phyloP scores from a whole-genome alignment of 1,140 invertebrate species.

The Drosophila subpulchrella region DNA sequence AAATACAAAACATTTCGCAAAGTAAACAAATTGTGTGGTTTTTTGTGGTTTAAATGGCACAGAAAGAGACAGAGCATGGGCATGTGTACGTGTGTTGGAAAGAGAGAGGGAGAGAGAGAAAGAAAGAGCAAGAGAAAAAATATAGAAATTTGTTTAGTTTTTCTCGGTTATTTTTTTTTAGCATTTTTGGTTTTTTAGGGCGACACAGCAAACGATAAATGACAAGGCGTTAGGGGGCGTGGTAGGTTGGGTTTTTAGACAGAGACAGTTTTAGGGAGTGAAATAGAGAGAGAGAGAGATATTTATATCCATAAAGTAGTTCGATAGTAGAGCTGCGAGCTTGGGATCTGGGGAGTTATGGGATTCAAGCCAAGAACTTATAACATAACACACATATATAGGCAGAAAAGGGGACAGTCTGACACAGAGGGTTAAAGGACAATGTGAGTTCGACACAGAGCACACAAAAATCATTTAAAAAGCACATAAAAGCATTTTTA shows the following conservation, averaged over 20 bases:
- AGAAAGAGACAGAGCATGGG: slow-evolving; percentile 23
- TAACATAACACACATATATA: slow-evolving; percentile 4
- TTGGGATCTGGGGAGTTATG: slow-evolving; percentile 12
- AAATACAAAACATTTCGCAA: slow-evolving; percentile 37
- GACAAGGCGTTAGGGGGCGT: slow-evolving; percentile 42
- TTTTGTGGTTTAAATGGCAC: slow-evolving; percentile 17
- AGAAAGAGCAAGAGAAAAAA: slow-evolving; percentile 33
- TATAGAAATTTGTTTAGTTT: slow-evolving; percentile 32
- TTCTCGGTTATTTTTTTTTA: slow-evolving; percentile 11
- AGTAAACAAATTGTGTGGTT: slow-evolving; percentile 38
- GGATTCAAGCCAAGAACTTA: slow-evolving; percentile 6
- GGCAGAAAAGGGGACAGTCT: not conserved
- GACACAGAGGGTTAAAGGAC: not conserved
- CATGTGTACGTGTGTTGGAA: slow-evolving; percentile 12
- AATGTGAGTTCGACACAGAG: slow-evolving; percentile 13
- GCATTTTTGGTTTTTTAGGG: slow-evolving; percentile 17
- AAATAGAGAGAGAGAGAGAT: slow-evolving; percentile 8
- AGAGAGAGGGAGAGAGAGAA: slow-evolving; percentile 13
- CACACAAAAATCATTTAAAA: slow-evolving; percentile 23
- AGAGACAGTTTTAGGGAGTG: slow-evolving; percentile 15
- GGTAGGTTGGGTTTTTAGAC: slow-evolving; percentile 20
- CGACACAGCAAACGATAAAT: slow-evolving; percentile 54
- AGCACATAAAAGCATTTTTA: slow-evolving; percentile 23
- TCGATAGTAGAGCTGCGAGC: slow-evolving; percentile 32
- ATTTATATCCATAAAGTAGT: slow-evolving; percentile 15